Evolutionary conservation across 2,888 invertebrate genomes (phyloP).

Genomic region (Metellina segmentata): DNA sequence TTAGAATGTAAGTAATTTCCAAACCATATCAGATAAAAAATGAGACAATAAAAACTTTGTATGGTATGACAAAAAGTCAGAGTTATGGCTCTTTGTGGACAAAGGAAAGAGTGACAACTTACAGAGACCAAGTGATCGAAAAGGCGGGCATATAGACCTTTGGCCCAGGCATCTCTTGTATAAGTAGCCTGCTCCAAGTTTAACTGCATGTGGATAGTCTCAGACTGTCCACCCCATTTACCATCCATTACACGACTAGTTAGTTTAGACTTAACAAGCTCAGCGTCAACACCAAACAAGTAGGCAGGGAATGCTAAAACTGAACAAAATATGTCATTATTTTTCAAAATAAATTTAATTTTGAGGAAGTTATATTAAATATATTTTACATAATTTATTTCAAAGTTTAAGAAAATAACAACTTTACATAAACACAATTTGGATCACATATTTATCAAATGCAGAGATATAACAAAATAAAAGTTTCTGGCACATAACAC

Average conservation of each 20-base stretch:
- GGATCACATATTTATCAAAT: too few relatives aligned
- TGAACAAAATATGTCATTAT: slow-evolving; percentile 79
- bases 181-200: slow-evolving; percentile 98
- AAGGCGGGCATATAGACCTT: slow-evolving; percentile 91
- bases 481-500: too few relatives aligned
- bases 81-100: too few relatives aligned
- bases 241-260: slow-evolving; percentile 85
- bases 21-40: too few relatives aligned
- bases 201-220: slow-evolving; percentile 87
- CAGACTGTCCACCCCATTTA: slow-evolving; percentile 86
- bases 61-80: too few relatives aligned
- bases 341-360: background rate
- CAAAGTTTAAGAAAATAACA: background rate
- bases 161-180: slow-evolving; percentile 97
- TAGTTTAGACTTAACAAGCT: slow-evolving; percentile 84
- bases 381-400: background rate
- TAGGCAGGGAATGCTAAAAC: slow-evolving; percentile 85
- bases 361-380: too few relatives aligned
- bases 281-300: slow-evolving; percentile 84
- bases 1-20: too few relatives aligned
- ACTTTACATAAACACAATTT: background rate
- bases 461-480: too few relatives aligned
- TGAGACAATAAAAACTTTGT: too few relatives aligned
- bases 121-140: slow-evolving; percentile 94
- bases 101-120: slow-evolving; percentile 27